Evolutionary conservation across 2,113 vertebrate species (phyloP).

Genomic region (Naja naja): DNA sequence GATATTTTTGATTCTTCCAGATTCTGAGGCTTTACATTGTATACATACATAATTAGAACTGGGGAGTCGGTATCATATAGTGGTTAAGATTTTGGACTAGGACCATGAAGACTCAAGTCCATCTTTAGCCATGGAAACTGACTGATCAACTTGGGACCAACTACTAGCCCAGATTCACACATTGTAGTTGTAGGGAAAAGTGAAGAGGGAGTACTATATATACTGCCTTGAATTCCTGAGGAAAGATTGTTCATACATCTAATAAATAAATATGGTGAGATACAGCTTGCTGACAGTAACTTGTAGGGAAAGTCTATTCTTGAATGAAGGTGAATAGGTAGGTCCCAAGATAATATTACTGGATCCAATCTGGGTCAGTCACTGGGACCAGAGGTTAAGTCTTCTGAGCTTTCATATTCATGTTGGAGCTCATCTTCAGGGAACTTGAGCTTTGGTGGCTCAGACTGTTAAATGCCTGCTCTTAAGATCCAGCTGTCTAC

Average conservation of each 20-base stretch:
- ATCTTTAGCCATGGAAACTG: neutral
- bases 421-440: too few species aligned
- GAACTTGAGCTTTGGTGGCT: too few species aligned
- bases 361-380: too few species aligned
- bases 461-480: too few species aligned
- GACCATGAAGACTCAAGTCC: neutral
- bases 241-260: neutral
- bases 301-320: neutral
- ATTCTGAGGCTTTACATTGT: neutral
- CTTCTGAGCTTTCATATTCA: too few species aligned
- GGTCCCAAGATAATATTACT: too few species aligned
- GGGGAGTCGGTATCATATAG: neutral
- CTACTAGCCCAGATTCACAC: neutral
- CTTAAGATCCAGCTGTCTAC: too few species aligned
- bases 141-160: neutral
- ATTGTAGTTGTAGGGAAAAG: neutral
- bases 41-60: neutral
- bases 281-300: neutral
- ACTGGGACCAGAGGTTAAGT: too few species aligned
- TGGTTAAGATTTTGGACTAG: neutral
- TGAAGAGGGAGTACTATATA: neutral
- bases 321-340: neutral
- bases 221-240: neutral
- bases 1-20: neutral
- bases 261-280: neutral